Conservation (phyloP, 1,140 invertebrate species). For the Leucophenga varia region DNA sequence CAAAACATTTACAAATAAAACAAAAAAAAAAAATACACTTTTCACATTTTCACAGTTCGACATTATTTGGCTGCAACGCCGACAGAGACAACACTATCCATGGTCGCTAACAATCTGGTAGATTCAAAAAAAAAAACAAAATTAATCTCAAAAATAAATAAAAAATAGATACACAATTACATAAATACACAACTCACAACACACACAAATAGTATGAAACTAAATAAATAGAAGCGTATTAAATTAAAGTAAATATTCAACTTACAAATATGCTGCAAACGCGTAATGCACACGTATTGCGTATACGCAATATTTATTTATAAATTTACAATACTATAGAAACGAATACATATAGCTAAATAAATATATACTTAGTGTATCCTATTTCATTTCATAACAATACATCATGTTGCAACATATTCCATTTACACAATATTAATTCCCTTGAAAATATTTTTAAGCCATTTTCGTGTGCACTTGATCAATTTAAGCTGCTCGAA, state of each 20-base stretch:
- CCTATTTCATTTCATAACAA: too few relatives aligned
- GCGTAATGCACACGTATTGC: too few relatives aligned
- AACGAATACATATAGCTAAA: too few relatives aligned
- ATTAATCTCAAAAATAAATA: slow-evolving; percentile 4
- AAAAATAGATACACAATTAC: background rate
- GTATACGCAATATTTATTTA: slow-evolving; percentile 21
- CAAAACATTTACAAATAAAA: slow-evolving; percentile 11
- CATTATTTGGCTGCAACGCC: slow-evolving; percentile 55
- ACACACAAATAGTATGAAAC: background rate
- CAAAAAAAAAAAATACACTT: slow-evolving; percentile 1
- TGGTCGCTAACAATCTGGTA: slow-evolving; percentile 56
- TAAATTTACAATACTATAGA: too few relatives aligned
- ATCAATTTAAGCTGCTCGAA: too few relatives aligned
- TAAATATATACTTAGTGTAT: too few relatives aligned
- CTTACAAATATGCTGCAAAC: background rate
- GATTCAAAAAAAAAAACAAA: slow-evolving; percentile 20
- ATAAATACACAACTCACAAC: background rate
- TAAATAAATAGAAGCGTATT: background rate
- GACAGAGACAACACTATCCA: slow-evolving; percentile 49
- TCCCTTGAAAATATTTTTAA: too few relatives aligned
- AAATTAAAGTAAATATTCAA: background rate
- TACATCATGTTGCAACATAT: too few relatives aligned
- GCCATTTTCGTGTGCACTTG: too few relatives aligned
- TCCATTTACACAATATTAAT: too few relatives aligned
- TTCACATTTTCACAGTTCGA: slow-evolving; percentile 46